Conservation (phyloP, 2,888 invertebrate species). For the Germaria angustata region DNA sequence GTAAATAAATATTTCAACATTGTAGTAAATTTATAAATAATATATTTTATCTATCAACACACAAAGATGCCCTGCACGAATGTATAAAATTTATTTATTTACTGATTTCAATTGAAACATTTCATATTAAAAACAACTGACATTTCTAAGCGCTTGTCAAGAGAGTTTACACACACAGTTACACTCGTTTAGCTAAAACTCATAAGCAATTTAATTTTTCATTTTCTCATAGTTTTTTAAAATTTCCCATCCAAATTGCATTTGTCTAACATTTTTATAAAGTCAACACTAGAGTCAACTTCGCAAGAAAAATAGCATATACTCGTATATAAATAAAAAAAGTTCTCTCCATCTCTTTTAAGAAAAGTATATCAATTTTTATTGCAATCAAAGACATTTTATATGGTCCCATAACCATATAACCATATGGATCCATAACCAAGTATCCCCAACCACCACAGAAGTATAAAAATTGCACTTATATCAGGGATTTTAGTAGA, state of each 20-base stretch:
- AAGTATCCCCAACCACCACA: too few relatives aligned
- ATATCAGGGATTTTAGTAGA: too few relatives aligned
- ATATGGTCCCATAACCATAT: conserved; percentile 50
- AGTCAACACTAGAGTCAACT: conserved; percentile 55
- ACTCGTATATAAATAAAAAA: too few relatives aligned
- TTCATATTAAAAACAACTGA: conserved; percentile 52
- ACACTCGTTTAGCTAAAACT: background rate
- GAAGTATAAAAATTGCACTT: too few relatives aligned
- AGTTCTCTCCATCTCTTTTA: background rate
- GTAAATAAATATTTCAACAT: too few relatives aligned
- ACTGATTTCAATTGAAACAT: conserved; percentile 56
- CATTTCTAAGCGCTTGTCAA: conserved; percentile 40
- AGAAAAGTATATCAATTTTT: conserved; percentile 62
- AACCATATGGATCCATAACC: background rate
- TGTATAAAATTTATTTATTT: conserved; percentile 12
- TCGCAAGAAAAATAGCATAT: too few relatives aligned
- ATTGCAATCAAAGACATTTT: conserved; percentile 63
- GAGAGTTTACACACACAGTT: background rate
- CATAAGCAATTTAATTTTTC: background rate
- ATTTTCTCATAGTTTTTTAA: conserved; percentile 12
- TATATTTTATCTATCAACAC: too few relatives aligned
- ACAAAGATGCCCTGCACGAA: too few relatives aligned
- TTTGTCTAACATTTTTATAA: conserved; percentile 51
- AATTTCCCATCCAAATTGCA: conserved; percentile 33
- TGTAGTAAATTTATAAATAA: too few relatives aligned